Base-by-base conservation (phyloP, 2,113 vertebrate species). In the Cochlearius cochlearius region DNA sequence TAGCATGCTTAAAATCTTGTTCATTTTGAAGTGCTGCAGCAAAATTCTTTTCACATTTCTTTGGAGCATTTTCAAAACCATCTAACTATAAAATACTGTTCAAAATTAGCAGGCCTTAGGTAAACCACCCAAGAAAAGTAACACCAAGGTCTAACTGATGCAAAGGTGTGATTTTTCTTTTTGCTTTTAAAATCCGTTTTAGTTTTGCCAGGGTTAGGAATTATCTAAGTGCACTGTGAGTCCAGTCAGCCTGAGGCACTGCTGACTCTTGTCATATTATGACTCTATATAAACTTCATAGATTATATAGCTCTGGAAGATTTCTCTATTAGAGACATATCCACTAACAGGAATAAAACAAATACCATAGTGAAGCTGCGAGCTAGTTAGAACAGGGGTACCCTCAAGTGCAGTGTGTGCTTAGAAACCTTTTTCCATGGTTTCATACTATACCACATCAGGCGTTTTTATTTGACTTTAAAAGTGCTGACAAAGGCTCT, bases 1-100 rank as follows among this genome's bases (percentile, higher is more conserved):
- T 95, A 94, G 79, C 95, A 96, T 93, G 91, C 16, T 88, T 96
- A 58, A 91, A 63, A 85, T 90, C 58, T 71, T 96, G 58, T 90
- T 91, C 73, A 41, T 94, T 96, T 81, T 93, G 97, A 98, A 97
- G 94, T 92, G 92, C 97, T 93, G 90, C 86, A 95, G 95, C 95
- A 96, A 95, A 93, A 66, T 84, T 96, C 78, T 94, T 96, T 98
- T 97, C 98, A 98, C 97, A 98, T 98, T 97, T 98, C 98, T 98
- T 97, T 98, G 98, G 98, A 97, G 97, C 91, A 88, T 96, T 97
- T 97, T 96, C 21, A 92, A 97, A 97, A 94, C 83, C 94, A 77
- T 67, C 87, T 78, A 95, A 86, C 84, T 94, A 94, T 2, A 94
- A 97, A 97, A 97, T 93, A 95, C 96, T 95, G 92, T 92, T 89